Conservation (phyloP, 2,797 vertebrate genomes). For the Danio choprae region DNA sequence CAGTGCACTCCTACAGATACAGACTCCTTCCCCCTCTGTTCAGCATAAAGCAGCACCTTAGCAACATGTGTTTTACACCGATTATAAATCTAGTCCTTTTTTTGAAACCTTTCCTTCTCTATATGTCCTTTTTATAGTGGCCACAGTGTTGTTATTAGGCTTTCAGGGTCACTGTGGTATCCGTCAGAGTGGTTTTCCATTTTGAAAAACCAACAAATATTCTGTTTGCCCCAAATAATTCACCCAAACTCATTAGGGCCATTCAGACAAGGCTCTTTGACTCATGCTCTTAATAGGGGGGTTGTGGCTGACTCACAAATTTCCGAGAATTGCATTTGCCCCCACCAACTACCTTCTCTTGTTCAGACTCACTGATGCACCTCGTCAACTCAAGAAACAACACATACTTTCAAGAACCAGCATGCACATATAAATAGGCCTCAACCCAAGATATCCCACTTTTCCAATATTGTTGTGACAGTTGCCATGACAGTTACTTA, state of each 20-base stretch:
- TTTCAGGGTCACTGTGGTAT: not conserved
- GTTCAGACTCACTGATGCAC: constrained; percentile 46
- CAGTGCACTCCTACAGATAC: not conserved
- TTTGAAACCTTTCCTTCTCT: constrained; percentile 3
- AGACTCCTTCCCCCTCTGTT: not conserved
- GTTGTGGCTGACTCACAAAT: constrained; percentile 70
- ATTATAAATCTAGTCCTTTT: not conserved
- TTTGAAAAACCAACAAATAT: constrained; percentile 50
- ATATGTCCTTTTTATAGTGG: not conserved
- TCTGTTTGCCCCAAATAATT: constrained; percentile 51
- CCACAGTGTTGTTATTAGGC: constrained; percentile 5
- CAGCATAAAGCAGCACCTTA: not conserved
- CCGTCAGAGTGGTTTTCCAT: constrained; percentile 39
- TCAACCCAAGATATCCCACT: constrained; percentile 64
- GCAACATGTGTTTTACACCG: not conserved
- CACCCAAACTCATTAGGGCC: constrained; percentile 55
- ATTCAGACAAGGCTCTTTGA: constrained; percentile 63
- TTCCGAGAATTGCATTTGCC: constrained; percentile 66
- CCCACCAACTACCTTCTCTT: constrained; percentile 46
- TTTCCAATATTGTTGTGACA: constrained; percentile 76
- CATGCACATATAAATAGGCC: constrained; percentile 24
- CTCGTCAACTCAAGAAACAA: constrained; percentile 28
- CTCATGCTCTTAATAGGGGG: constrained; percentile 60
- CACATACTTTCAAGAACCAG: constrained; percentile 40
- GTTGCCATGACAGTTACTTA: constrained; percentile 42